Base-by-base conservation (phyloP, 2,113 vertebrate genomes). In the Monopterus albus region DNA sequence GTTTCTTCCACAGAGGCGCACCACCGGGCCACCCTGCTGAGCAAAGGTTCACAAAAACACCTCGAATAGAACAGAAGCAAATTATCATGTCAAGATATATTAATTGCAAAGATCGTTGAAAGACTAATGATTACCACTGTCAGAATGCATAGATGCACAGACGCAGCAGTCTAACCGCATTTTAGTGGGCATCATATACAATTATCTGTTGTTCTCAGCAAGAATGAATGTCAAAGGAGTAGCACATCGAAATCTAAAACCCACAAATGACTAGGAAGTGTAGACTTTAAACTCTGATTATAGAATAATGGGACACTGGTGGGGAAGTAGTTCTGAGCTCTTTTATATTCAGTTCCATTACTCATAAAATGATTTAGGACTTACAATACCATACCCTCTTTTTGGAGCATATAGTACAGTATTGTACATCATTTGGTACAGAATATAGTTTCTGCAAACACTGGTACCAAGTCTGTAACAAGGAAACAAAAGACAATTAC, bases 81-180 rank as follows among this genome's bases (percentile, higher is more conserved):
- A 92, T 89, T 56, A 89, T 88, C 74, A 79, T 40, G 89, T 90
- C 91, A 89, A 86, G 85, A 87, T 80, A 88, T 84, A 91, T 92
- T 92, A 91, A 93, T 91, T 81, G 83, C 84, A 81, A 75, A 83
- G 83, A 86, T 87, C 65, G 46, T 49, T 61, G 76, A 87, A 74
- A 75, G 78, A 79, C 82, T 82, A 79, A 86, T 84, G 71, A 91
- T 89, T 79, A 85, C 73, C 60, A 33, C 55, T 86, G 87, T 91
- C 87, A 82, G 73, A 76, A 85, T 72, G 78, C 79, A 79, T 42
- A 69, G 75, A 67, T 46, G 38, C 23, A 0, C 71, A 73, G 72
- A 65, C 61, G 52, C 57, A 53, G 69, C 49, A 43, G 71, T 31
- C 46, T 63, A 71, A 61, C 36, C 14, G 26, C 74, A 77, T 79